Conservation (phyloP, 2,888 invertebrate genomes). For the Brachycybe producta region DNA sequence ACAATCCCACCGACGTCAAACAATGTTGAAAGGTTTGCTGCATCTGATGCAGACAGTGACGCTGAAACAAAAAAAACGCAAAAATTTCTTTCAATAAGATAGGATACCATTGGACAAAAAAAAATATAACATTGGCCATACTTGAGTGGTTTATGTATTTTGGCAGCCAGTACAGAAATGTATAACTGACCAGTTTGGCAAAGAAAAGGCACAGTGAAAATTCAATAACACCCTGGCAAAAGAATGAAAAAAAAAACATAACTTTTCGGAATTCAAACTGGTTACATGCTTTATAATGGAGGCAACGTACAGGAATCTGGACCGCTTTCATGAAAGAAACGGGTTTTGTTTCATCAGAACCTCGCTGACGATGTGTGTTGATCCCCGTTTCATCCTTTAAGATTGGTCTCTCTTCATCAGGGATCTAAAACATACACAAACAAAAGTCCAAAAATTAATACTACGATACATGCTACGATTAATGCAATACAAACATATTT, state of each 20-base stretch:
- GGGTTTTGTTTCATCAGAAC: conserved; percentile 38
- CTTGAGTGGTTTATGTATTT: conserved; percentile 71
- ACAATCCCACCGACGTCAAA: conserved; percentile 65
- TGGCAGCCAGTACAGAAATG: conserved; percentile 93
- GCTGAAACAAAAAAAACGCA: conserved; percentile 16
- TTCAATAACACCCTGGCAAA: conserved; percentile 65
- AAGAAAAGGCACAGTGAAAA: conserved; percentile 88
- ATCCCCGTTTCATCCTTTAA: conserved; percentile 23
- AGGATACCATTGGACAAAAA: no score
- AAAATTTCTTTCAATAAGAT: background rate
- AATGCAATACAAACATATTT: no score
- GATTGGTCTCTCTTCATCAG: conserved; percentile 28
- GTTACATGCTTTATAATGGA: no score
- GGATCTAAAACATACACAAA: conserved; percentile 17
- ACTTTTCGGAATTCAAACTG: no score
- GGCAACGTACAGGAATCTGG: conserved; percentile 54
- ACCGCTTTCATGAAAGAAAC: conserved; percentile 66
- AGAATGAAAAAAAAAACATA: no score
- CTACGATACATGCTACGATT: no score
- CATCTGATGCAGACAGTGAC: conserved; percentile 20
- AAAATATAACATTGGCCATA: conserved; percentile 41
- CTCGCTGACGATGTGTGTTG: conserved; percentile 10
- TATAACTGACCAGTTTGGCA: conserved; percentile 91
- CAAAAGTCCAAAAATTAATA: no score
- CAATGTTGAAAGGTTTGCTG: conserved; percentile 36